Evolutionary conservation across 1,140 invertebrate species (phyloP), one percentile per base, ranked within the genome.

Genomic region (Drosophila eugracilis): DNA sequence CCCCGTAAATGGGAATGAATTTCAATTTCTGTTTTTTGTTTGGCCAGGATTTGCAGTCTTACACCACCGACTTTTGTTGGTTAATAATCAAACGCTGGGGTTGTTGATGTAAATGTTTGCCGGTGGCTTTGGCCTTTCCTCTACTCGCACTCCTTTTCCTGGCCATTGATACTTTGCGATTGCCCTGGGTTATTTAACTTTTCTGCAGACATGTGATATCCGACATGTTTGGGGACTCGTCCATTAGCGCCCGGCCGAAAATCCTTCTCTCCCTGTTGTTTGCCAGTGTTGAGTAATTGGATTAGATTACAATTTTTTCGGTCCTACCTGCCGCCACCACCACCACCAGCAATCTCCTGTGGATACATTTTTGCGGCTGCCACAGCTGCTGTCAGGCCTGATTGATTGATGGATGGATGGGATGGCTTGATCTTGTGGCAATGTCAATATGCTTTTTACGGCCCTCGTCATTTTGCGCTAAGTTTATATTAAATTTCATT

Each of bases 221-320:
- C 37, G 48, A 36, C 19, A 36, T 55, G 28, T 58, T 50, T 37
- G 53, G 44, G 41, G 52, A 45, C 54, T 55, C 54, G 72, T 83
- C 74, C 69, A 83, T 89, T 89, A 83, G 78, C 70, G 69, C 75
- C 26, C 42, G 37, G 59, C 47, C 63, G 22, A 47, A 49, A 58
- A 50, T 44, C 42, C 47, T 24, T 37, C 22, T 4, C 22, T 9
- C 44, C 83, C 89, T 75, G 83, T 86, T 75, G 83, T 90, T 86
- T 89, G 76, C 70, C 86, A 86, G 74, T 90, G 77, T 89, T 90
- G 80, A 78, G 77, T 90, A 89, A 89, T 89, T 90, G 86, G 80
- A 89, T 89, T 90, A 89, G 77, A 89, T 89, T 89, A 90, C 85
- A 63, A 65, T 52, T 54, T 34, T 41, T 30, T 12, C n/a, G 14